phyloP scores from a whole-genome alignment of 2,888 invertebrate genomes.

The Athalia cordata region DNA sequence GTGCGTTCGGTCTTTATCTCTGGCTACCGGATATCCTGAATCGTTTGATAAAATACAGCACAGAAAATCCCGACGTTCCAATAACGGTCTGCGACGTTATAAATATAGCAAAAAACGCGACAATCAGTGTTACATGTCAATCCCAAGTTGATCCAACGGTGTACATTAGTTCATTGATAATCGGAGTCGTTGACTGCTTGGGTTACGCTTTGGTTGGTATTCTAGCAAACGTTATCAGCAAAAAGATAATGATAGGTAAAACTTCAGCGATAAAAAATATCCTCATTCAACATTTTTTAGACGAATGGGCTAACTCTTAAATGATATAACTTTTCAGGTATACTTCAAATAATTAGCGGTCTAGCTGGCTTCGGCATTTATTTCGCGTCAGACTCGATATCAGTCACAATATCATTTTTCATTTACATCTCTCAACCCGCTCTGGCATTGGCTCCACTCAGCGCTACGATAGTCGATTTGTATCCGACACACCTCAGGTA shows the following conservation, averaged over 20 bases:
- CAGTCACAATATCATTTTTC: background rate
- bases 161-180: slow-evolving; percentile 17
- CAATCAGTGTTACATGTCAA: slow-evolving; percentile 12
- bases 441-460: background rate
- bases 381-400: background rate
- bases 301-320: background rate
- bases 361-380: slow-evolving; percentile 16
- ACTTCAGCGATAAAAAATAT: background rate
- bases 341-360: background rate
- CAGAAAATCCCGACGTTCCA: slow-evolving; percentile 2
- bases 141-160: background rate
- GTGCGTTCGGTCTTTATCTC: slow-evolving; percentile 5
- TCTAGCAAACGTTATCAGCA: background rate
- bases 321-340: background rate
- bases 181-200: background rate
- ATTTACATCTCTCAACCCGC: background rate
- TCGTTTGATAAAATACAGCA: background rate
- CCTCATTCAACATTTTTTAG: background rate
- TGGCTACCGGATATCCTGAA: slow-evolving; percentile 35
- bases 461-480: background rate
- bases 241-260: background rate
- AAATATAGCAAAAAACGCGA: background rate
- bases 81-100: background rate
- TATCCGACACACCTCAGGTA: slow-evolving; percentile 33
- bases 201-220: background rate